Evolutionary conservation across 2,888 invertebrate species (phyloP).

Genomic region (Catocala sponsa): DNA sequence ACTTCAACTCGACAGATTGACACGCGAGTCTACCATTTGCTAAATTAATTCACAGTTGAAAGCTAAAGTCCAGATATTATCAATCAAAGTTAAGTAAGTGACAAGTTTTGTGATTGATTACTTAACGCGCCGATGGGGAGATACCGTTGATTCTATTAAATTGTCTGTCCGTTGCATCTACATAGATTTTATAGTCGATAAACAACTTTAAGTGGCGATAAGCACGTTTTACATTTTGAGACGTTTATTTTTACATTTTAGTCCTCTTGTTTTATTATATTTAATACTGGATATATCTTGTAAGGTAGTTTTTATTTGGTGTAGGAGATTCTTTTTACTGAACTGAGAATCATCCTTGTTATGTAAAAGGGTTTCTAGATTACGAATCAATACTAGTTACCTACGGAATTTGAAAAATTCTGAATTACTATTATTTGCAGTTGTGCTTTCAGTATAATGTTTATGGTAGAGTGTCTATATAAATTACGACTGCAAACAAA

Average conservation of each 20-base stretch:
- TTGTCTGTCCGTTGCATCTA: slow-evolving; percentile 11
- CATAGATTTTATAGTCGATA: slow-evolving; percentile 2
- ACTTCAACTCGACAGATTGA: background rate
- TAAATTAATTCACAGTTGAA: slow-evolving; percentile 9
- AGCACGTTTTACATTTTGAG: background rate
- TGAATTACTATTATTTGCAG: no score
- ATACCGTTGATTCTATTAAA: slow-evolving; percentile 24
- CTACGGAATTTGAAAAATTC: no score
- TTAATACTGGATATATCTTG: no score
- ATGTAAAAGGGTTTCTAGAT: no score
- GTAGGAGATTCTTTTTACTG: no score
- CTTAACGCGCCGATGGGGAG: slow-evolving; percentile 27
- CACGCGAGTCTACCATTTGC: slow-evolving; percentile 5
- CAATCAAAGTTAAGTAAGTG: slow-evolving; percentile 14
- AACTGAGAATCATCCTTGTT: no score
- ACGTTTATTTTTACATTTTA: background rate
- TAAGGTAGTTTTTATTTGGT: no score
- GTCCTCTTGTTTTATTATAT: background rate
- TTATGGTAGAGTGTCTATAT: no score
- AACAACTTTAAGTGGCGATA: slow-evolving; percentile 9
- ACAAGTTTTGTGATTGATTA: slow-evolving; percentile 39
- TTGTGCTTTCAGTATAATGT: no score
- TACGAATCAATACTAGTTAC: no score
- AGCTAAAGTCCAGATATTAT: slow-evolving; percentile 26
- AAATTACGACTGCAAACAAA: no score